A percentile compares a stretch with the other conserved stretches of the same genome.
Conservation (phyloP, 2,888 invertebrate genomes). For the Danaus chrysippus region DNA sequence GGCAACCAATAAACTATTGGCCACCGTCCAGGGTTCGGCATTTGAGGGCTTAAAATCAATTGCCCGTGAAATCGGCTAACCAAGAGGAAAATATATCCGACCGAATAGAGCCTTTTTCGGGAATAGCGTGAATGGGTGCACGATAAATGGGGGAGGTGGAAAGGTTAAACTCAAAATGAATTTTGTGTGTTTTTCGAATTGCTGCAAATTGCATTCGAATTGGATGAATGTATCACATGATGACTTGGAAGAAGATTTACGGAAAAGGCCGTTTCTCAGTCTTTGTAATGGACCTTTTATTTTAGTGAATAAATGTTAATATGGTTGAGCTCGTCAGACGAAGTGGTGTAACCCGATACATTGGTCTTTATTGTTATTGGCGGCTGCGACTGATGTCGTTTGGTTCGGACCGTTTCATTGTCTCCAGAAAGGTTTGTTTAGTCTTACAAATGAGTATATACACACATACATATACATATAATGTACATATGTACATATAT, state of each 20-base stretch:
- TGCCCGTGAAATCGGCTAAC: conserved; percentile 76
- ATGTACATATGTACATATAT: too few species aligned
- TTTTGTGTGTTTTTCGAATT: neutral
- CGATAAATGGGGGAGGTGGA: conserved; percentile 28
- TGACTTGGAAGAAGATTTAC: too few species aligned
- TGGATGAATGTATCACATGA: too few species aligned
- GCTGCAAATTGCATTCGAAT: neutral
- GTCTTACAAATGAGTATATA: neutral
- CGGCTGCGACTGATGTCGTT: conserved; percentile 38
- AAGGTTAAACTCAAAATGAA: conserved; percentile 8
- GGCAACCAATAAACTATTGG: conserved; percentile 65
- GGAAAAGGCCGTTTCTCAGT: neutral
- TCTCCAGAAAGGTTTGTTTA: neutral
- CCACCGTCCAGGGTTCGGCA: conserved; percentile 62
- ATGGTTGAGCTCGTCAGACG: conserved; percentile 17
- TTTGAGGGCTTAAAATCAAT: conserved; percentile 66
- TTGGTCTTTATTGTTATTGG: conserved; percentile 47
- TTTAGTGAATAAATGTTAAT: conserved; percentile 4
- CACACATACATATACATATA: too few species aligned
- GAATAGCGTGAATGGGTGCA: conserved; percentile 42
- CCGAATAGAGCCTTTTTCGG: conserved; percentile 61
- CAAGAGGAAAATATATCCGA: conserved; percentile 75
- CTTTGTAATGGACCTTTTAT: conserved; percentile 6
- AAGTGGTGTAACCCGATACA: conserved; percentile 31
- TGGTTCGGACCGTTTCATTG: conserved; percentile 32